Evolutionary conservation across 53 echinoderm and acorn worm genomes (phyloP), one percentile per base, ranked within the genome.

Genomic region (Apostichopus leukothele): DNA sequence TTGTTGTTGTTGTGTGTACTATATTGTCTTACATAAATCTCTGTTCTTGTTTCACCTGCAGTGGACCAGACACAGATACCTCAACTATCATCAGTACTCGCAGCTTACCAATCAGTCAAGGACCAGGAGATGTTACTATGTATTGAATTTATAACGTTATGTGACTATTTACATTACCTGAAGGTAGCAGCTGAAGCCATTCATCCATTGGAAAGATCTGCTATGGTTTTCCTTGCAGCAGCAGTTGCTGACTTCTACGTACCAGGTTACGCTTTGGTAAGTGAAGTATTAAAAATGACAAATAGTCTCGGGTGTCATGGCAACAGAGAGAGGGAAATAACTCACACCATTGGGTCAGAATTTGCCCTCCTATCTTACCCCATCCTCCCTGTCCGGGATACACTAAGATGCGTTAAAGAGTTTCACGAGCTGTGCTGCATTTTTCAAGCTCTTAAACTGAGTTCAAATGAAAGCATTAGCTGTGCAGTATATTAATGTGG

Each of bases 211-310:
- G 92, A 93, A 3, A 53, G 83, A 75, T 75, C 88, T 11, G 93
- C 94, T 9, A 93, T 95, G 89, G 81, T 96, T 73, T 95, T 95
- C 90, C 83, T 98, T n/a, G 98, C 98, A 14, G 98, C 95, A 52
- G 98, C 98, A 5, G 98, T 98, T 5, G 94, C 98, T 26, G 98
- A 98, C 73, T 98, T 98, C 89, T 95, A 98, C 80, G 91, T 98
- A 66, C 94, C 98, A 63, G 90, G 75, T 18, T 55, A 93, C 84
- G 91, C 92, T 73, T 84, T 98, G 94, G 98, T 97, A 84, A 89
- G 92, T 75, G 26, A 39, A 39, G 39, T 39, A 39, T 39, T 52
- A 7, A 57, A 7, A 7, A 57, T 57, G 7, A 57, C 57, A 57
- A 57, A 57, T 57, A 57, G 23, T 23, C 23, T 23, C 23, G 23